Evolutionary conservation across 92 coral and sea anemone genomes (phyloP).

Genomic region (Blastomussa wellsi): DNA sequence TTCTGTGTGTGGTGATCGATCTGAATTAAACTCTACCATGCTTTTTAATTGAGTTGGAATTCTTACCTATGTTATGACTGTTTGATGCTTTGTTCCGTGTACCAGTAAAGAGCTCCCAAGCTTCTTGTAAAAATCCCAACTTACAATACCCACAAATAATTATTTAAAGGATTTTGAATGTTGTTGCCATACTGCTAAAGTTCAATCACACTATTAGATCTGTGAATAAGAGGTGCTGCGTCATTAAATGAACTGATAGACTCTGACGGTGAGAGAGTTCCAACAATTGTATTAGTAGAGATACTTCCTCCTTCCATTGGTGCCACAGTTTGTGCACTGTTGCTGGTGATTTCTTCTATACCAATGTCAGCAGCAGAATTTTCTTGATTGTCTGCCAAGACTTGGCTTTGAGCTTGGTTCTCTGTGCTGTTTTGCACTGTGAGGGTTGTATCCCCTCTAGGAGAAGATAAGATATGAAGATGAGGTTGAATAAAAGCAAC

Average conservation of each 20-base stretch:
- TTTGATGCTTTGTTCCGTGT: no score
- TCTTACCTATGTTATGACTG: no score
- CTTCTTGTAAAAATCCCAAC: no score
- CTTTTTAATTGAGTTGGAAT: no score
- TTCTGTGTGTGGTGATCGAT: no score
- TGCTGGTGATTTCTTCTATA: not conserved
- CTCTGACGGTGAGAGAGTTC: conserved; percentile 32
- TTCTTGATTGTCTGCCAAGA: not conserved
- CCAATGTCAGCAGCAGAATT: not conserved
- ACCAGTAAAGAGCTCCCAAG: no score
- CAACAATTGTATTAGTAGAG: not conserved
- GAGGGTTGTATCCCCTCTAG: not conserved
- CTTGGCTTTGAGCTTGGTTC: not conserved
- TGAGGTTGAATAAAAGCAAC: conserved; percentile 23
- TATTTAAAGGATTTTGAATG: not conserved
- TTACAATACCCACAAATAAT: not conserved
- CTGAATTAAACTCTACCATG: no score
- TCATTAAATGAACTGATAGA: conserved; percentile 31
- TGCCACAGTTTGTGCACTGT: not conserved
- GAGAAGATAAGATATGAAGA: not conserved
- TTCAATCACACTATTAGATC: conserved; percentile 29
- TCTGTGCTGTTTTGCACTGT: not conserved
- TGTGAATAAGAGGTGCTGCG: conserved; percentile 24
- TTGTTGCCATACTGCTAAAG: not conserved
- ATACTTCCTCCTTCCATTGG: not conserved